Conservation (phyloP, 2,113 vertebrate genomes). For the Ophiodon elongatus region DNA sequence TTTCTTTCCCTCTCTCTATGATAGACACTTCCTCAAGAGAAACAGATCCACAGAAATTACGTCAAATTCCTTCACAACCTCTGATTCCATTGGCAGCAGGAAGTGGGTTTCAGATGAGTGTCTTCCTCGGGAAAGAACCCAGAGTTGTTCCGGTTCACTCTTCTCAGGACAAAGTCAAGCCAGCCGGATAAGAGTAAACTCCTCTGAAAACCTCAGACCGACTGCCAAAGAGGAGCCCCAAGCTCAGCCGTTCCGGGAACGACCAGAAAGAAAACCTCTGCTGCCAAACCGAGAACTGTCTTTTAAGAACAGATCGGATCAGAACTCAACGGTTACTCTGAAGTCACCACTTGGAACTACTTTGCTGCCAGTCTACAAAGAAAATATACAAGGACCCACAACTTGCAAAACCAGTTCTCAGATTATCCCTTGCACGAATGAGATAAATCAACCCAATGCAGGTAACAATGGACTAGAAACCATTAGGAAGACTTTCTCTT, state of each 20-base stretch:
- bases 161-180: constrained; percentile 64
- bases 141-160: constrained; percentile 70
- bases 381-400: constrained; percentile 54
- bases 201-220: constrained; percentile 67
- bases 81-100: constrained; percentile 58
- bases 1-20: constrained; percentile 1
- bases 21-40: constrained; percentile 86
- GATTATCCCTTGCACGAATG: constrained; percentile 32
- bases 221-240: constrained; percentile 45
- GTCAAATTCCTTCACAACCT: constrained; percentile 70
- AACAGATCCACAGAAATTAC: constrained; percentile 80
- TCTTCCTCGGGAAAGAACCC: constrained; percentile 78
- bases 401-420: constrained; percentile 43
- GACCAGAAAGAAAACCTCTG: constrained; percentile 72
- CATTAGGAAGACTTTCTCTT: constrained; percentile 69
- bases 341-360: constrained; percentile 52
- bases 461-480: constrained; percentile 59
- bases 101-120: constrained; percentile 83
- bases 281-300: constrained; percentile 72
- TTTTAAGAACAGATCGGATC: constrained; percentile 68
- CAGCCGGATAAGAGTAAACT: constrained; percentile 34
- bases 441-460: constrained; percentile 38
- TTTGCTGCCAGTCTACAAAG: constrained; percentile 47
- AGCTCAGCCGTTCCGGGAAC: constrained; percentile 37
- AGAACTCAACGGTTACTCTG: constrained; percentile 28